Evolutionary conservation across 2,797 vertebrate genomes (phyloP).

Genomic region (Gallinago solitaria): DNA sequence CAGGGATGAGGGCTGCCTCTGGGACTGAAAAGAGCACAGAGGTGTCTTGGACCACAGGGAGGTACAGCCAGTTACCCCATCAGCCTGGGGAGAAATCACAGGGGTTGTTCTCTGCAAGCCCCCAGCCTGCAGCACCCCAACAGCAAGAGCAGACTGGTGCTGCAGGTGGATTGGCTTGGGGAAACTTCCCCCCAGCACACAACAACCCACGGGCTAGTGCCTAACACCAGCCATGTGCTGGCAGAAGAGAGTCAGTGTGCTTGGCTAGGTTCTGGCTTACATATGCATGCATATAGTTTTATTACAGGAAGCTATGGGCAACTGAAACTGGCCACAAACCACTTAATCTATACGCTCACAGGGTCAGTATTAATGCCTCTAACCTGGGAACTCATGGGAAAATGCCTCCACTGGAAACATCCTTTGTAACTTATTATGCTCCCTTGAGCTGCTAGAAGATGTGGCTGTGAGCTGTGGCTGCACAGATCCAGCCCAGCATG

Average conservation of each 20-base stretch:
- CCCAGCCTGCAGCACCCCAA: background rate
- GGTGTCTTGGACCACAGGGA: background rate
- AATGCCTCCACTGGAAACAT: background rate
- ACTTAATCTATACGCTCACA: background rate
- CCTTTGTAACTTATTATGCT: background rate
- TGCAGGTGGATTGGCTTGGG: background rate
- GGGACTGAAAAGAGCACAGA: background rate
- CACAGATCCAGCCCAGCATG: background rate
- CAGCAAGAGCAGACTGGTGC: background rate
- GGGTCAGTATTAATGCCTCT: background rate
- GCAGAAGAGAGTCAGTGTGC: background rate
- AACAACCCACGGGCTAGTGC: background rate
- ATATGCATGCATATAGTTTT: rapidly evolving
- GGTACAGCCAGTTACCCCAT: background rate
- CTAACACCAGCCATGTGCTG: background rate
- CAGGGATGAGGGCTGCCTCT: rapidly evolving
- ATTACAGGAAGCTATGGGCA: background rate
- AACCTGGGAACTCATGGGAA: background rate
- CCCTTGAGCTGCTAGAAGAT: background rate
- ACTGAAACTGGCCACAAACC: slow-evolving; percentile 1
- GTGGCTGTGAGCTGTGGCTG: background rate
- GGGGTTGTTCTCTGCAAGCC: background rate
- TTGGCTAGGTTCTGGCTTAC: background rate
- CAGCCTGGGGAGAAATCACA: background rate
- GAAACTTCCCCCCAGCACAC: background rate